A percentile compares a stretch with the other conserved stretches of the same genome.
phyloP scores from a whole-genome alignment of 2,797 vertebrate genomes.

The Myotis pilosus region DNA sequence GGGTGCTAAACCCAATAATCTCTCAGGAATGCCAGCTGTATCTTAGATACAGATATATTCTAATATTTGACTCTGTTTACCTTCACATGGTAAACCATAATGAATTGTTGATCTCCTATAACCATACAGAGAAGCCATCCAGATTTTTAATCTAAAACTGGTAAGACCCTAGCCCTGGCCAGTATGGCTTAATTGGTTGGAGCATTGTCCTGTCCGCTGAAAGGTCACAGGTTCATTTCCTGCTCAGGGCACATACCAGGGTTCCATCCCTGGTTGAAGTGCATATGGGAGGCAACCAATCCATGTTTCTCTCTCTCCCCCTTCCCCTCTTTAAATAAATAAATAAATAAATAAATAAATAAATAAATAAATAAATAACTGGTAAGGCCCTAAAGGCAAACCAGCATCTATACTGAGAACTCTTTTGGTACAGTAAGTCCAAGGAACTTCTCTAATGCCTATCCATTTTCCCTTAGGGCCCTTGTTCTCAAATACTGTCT shows the following conservation, averaged over 20 bases:
- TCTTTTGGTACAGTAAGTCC: not conserved
- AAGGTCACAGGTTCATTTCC: too few relatives aligned
- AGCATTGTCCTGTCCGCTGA: too few relatives aligned
- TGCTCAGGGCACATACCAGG: too few relatives aligned
- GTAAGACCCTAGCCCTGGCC: not conserved
- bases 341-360: not conserved
- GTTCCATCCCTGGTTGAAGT: too few relatives aligned
- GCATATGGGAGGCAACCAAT: too few relatives aligned
- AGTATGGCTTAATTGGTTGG: too few relatives aligned
- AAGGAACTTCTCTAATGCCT: not conserved
- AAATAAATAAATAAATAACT: not conserved
- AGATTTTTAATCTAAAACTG: not conserved
- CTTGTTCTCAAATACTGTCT: not conserved
- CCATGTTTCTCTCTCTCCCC: not conserved
- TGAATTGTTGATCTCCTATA: not conserved
- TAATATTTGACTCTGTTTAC: slow-evolving; percentile 8
- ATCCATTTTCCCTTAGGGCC: not conserved
- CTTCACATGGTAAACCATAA: not conserved
- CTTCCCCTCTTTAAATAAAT: not conserved
- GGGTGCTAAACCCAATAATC: not conserved
- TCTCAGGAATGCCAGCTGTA: not conserved
- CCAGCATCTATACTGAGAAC: not conserved
- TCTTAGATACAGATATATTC: not conserved
- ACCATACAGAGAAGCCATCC: not conserved
- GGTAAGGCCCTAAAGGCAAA: not conserved